Evolutionary conservation across 2,797 vertebrate genomes (phyloP), one percentile per base, ranked within the genome.

Genomic region (Pteropus rufus): DNA sequence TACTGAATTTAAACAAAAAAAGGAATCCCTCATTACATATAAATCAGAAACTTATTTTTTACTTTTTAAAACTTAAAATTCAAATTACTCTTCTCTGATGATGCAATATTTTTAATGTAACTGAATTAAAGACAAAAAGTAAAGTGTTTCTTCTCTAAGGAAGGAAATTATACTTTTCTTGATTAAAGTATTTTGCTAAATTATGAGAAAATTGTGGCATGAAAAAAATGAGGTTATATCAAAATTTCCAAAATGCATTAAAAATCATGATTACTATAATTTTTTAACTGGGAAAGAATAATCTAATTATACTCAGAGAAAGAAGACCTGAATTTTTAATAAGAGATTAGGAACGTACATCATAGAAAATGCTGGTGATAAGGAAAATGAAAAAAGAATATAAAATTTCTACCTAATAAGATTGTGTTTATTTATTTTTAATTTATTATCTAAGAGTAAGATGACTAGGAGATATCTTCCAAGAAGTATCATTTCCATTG

Each of bases 51-150:
- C 8, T 39, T 36, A 36, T 36, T 6, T 84, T 82, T 52, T 39
- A 41, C 69, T 89, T 91, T 96, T 92, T 72, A 88, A 79, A 72
- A 87, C 18, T 62, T 83, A 62, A 75, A 85, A 89, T 88, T 79
- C 21, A 81, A 9, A 81, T 77, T 46, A 67, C 14, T 77, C 94
- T 93, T 52, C 56, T 92, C 23, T 93, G 41, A 36, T 36, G 64
- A 10, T n/a, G 7, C 21, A 49, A 1, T 87, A 58, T 62, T 90
- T 91, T 88, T 89, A 81, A 65, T 41, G 39, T 44, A 76, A 81
- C 10, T 56, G 62, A 88, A 46, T 62, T 44, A 76, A 49, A 70
- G 24, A 39, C n/a, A 31, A 75, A 62, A 64, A 75, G 34, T 34
- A 31, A 96, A 64, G 39, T 41, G 14, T 73, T 81, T 77, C 34